phyloP scores from a whole-genome alignment of 2,113 vertebrate species.

The Tapirus terrestris region DNA sequence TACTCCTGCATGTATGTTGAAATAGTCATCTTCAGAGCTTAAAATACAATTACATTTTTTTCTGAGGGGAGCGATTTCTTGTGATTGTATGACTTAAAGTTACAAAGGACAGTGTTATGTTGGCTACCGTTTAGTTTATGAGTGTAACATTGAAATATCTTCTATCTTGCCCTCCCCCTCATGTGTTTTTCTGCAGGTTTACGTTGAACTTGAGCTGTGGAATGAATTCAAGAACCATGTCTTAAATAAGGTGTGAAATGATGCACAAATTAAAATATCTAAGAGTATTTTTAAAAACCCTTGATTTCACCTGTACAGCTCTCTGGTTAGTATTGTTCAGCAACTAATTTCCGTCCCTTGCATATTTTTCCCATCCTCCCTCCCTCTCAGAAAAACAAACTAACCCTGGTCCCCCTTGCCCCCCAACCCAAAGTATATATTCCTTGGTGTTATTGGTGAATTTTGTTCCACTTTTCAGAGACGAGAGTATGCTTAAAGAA shows the following conservation, averaged over 20 bases:
- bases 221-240: neutral
- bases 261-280: neutral
- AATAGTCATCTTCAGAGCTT: neutral
- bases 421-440: neutral
- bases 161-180: neutral
- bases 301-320: neutral
- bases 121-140: neutral
- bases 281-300: neutral
- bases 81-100: neutral
- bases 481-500: neutral
- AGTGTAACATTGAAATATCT: neutral
- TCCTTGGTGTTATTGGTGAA: neutral
- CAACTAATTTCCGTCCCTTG: neutral
- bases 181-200: neutral
- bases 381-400: neutral
- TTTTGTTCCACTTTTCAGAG: conserved; percentile 28
- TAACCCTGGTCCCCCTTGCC: neutral
- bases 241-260: neutral
- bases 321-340: neutral
- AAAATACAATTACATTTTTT: neutral
- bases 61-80: neutral
- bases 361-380: neutral
- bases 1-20: neutral
- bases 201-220: neutral
- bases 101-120: neutral